Evolutionary conservation across 2,113 vertebrate species (phyloP), one percentile per base, ranked within the genome.

Genomic region (Dasyurus viverrinus): DNA sequence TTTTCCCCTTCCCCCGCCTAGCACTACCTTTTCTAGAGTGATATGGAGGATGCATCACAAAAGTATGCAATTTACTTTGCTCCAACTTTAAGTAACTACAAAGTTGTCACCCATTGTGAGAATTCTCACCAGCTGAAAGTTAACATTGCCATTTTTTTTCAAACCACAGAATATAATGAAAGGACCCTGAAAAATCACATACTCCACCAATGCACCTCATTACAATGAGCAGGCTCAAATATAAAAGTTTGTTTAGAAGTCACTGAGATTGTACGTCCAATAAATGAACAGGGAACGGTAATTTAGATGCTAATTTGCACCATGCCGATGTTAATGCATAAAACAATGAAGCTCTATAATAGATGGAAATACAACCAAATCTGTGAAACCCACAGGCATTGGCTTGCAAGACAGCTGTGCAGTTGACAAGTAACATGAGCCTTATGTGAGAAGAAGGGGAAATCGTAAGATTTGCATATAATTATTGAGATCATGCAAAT

Each of bases 401-500:
- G 98, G 98, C 98, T 99, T 98, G 98, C 97, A 98, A 98, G 99
- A 99, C 99, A 99, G 99, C 98, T 99, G 98, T 98, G 98, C 98
- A 97, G 98, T 99, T 99, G 99, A 99, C 99, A 99, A 99, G 99
- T 99, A 99, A 98, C 99, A 98, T 99, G 98, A 99, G 98, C 99
- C 99, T 99, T 99, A 99, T 99, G 98, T 99, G 98, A 99, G 99
- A 99, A 99, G 99, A 99, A 99, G 98, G 98, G 98, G 98, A 98
- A 99, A 98, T 98, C 93, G 98, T 98, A 99, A 99, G 99, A 99
- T 99, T 99, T 99, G 98, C 99, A 99, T 99, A 99, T 99, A 99
- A 99, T 99, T 99, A 99, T 99, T 98, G 99, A 99, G 99, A 99
- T 99, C 99, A 99, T 99, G 99, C 99, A 99, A 99, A 99, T 99